These are phyloP conservation scores for Peucedramus taeniatus DNA, from an alignment of 2,113 vertebrate genomes.

Conservation along the genomic window DNA sequence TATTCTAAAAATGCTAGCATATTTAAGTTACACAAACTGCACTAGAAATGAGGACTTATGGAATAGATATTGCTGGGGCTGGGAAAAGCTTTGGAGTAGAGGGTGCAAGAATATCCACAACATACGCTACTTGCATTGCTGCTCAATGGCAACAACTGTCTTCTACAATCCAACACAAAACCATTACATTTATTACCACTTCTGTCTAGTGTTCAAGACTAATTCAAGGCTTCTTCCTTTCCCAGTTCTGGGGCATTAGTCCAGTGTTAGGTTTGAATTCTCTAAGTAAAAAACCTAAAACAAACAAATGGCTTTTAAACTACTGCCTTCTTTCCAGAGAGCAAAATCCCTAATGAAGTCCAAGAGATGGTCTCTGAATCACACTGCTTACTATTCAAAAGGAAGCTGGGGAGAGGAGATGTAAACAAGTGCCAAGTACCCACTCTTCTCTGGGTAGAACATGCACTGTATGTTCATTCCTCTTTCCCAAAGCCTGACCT, in stretches of 20 bases:
- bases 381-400: not conserved
- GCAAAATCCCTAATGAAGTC: not conserved
- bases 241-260: not conserved
- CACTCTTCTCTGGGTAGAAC: not conserved
- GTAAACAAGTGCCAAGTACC: conserved; percentile 5
- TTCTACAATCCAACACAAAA: not conserved
- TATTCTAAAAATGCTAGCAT: not conserved
- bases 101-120: not conserved
- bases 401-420: not conserved
- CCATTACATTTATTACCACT: not conserved
- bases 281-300: not conserved
- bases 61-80: not conserved
- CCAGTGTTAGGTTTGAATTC: not conserved
- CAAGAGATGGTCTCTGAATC: not conserved
- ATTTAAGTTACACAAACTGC: not conserved
- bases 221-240: not conserved
- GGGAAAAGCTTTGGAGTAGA: not conserved
- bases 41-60: not conserved
- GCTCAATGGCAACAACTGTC: not conserved
- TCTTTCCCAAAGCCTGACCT: not conserved
- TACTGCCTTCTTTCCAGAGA: not conserved
- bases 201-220: not conserved
- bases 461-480: not conserved
- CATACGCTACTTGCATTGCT: not conserved
- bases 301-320: not conserved